Evolutionary conservation across 2,888 invertebrate genomes (phyloP), one percentile per base, ranked within the genome.

Genomic region (Ecliptopera silaceata): DNA sequence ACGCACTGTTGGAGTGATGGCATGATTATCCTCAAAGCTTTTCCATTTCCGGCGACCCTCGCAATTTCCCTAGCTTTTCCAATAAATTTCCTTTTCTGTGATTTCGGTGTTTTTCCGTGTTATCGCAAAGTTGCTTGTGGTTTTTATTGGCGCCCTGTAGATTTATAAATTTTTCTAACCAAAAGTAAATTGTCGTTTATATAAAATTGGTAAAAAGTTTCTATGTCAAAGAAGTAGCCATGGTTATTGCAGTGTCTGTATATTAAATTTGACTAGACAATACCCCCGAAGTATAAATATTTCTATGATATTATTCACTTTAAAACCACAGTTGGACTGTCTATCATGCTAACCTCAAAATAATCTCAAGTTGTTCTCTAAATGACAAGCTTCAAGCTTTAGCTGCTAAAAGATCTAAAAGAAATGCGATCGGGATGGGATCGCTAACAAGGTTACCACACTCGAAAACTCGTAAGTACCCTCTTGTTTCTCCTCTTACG

Each of bases 31-130:
- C 61, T 39, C 53, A 49, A 54, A 63, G 62, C 57, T 63, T 64
- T 63, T 61, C 67, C 64, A 72, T 74, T 72, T 73, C 71, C 69
- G 62, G 17, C 60, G 61, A 58, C 52, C 49, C 57, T 58, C 56
- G 65, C 66, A 65, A 70, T 69, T 68, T 69, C 69, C 68, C 59
- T 38, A 38, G 45, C 42, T 49, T 56, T 50, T 46, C 53, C 57
- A 47, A 61, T 63, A 58, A 59, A 63, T 62, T 64, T 62, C 58
- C 53, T 59, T 41, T 43, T 18, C 38, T 49, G 13, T 26, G 8
- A 26, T 26, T 26, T 26, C 26, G 29, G 58, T 49, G 44, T 60
- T 59, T 58, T 64, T 57, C 48, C 50, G 41, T 48, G 32, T 51
- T 53, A 49, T 56, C 47, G 39, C 38, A 31, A 57, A 60, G 50